Evolutionary conservation across 2,888 invertebrate species (phyloP), one percentile per base, ranked within the genome.

Genomic region (Euplagia quadripunctaria): DNA sequence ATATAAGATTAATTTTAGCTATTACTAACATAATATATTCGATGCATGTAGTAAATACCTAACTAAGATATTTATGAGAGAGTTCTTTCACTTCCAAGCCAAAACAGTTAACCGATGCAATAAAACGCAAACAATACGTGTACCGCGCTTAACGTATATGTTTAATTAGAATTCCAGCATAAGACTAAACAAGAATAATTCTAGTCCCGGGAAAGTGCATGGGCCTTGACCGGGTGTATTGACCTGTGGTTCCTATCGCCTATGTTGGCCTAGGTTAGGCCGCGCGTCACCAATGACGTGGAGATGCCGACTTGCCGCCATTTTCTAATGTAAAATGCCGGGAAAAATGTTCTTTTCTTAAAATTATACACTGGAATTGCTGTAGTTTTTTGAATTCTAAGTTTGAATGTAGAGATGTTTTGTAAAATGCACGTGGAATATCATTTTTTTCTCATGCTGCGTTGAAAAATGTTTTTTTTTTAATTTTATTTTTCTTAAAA

Each of bases 261-360:
- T 91, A 91, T 87, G 92, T 94, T 94, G 92, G 93, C 93, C 95
- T 94, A 95, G 95, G 95, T 94, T 94, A 94, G 91, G 90, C 86
- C 84, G 84, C 87, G 89, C 88, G 91, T 88, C 89, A 88, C 80
- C 84, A 84, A 78, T 91, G 92, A 93, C 93, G 93, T 92, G 92
- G 90, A 83, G 70, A 64, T 72, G 41, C 61, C 63, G 70, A n/a
- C 77, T 74, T 76, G 81, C 80, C 89, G 88, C 89, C 88, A 89
- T 89, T 82, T 89, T 89, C 83, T 76, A 78, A 79, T 80, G 83
- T 49, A 77, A 81, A 88, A 87, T 86, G 86, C 89, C 89, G 87
- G 88, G 85, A 88, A 89, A 85, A 74, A 61, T 67, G 49, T 66
- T 51, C 64, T 68, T 64, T 65, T 74, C 46, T 72, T 46, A 41